These are phyloP conservation scores for Amniataba percoides DNA, from an alignment of 2,797 vertebrate species.

Conservation along the genomic window DNA sequence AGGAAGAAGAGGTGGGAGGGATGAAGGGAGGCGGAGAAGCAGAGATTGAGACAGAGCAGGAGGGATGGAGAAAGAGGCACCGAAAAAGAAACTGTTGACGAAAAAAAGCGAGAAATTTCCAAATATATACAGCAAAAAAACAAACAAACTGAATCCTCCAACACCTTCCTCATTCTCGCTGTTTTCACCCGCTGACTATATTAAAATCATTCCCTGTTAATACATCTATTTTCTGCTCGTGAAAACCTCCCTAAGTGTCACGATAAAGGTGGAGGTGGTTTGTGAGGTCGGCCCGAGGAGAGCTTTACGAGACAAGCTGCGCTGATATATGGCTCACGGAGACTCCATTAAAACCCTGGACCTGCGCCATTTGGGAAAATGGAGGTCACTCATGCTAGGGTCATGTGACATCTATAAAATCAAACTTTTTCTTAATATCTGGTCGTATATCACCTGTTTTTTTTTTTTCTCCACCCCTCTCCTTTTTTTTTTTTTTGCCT, in stretches of 20 bases:
- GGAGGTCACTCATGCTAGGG: conserved; percentile 87
- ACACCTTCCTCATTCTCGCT: conserved; percentile 33
- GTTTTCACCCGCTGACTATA: conserved; percentile 65
- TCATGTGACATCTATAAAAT: conserved; percentile 89
- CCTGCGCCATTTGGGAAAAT: conserved; percentile 88
- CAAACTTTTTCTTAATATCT: conserved; percentile 89
- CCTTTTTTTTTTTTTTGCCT: conserved; percentile 3
- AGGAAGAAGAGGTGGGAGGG: conserved; percentile 62
- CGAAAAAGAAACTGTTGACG: conserved; percentile 52
- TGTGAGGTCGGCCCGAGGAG: conserved; percentile 81
- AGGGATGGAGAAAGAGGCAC: conserved; percentile 33
- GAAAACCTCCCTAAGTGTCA: conserved; percentile 82
- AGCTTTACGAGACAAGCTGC: conserved; percentile 86
- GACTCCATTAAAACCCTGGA: conserved; percentile 90
- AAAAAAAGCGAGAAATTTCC: conserved; percentile 19
- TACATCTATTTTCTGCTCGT: conserved; percentile 82
- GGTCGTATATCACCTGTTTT: conserved; percentile 76
- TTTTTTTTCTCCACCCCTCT: neutral
- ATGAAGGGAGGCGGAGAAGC: conserved; percentile 40
- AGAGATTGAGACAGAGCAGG: conserved; percentile 68
- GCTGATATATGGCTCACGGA: conserved; percentile 85
- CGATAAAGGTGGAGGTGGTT: conserved; percentile 85
- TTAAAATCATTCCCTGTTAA: conserved; percentile 83
- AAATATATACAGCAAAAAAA: conserved; percentile 58
- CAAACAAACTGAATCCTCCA: conserved; percentile 44